These are phyloP conservation scores for Nesometra sesokonis DNA, from an alignment of 35 echinoderm and acorn worm genomes.

Conservation along the genomic window DNA sequence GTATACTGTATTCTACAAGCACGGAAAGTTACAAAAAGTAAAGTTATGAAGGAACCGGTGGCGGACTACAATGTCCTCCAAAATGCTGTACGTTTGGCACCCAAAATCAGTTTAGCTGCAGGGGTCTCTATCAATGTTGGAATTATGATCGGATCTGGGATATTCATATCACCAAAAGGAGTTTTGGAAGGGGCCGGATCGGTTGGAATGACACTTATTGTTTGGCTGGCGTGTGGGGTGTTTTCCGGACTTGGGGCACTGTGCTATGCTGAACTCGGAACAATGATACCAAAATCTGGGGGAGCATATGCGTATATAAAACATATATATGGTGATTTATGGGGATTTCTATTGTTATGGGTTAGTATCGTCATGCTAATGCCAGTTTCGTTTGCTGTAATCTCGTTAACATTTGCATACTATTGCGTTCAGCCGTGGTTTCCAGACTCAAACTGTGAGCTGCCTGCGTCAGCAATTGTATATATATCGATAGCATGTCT, in stretches of 20 bases:
- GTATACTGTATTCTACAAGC: too few species aligned
- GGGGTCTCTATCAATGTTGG: constrained; percentile 49
- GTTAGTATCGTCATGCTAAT: constrained; percentile 27
- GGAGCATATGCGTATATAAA: constrained; percentile 65
- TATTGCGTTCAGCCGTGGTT: background rate
- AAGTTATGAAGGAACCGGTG: too few species aligned
- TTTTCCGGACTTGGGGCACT: constrained; percentile 65
- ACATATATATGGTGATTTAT: constrained; percentile 39
- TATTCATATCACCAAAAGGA: constrained; percentile 87
- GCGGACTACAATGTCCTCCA: too few species aligned
- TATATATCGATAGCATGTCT: background rate
- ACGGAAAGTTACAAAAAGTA: too few species aligned
- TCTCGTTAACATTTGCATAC: background rate
- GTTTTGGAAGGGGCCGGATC: constrained; percentile 53
- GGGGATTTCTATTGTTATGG: constrained; percentile 45
- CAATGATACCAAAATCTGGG: constrained; percentile 48
- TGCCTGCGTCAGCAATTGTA: background rate
- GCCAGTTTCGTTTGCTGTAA: background rate
- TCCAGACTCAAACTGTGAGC: background rate
- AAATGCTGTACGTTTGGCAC: background rate
- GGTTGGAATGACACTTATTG: constrained; percentile 40
- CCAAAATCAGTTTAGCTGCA: constrained; percentile 20
- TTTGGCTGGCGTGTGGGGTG: constrained; percentile 59
- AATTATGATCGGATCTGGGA: constrained; percentile 67
- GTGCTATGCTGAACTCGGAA: constrained; percentile 74